Percentiles rank a stretch among this genome's conserved stretches.
phyloP scores from a whole-genome alignment of 53 echinoderm and acorn worm species.

The Crossaster papposus region DNA sequence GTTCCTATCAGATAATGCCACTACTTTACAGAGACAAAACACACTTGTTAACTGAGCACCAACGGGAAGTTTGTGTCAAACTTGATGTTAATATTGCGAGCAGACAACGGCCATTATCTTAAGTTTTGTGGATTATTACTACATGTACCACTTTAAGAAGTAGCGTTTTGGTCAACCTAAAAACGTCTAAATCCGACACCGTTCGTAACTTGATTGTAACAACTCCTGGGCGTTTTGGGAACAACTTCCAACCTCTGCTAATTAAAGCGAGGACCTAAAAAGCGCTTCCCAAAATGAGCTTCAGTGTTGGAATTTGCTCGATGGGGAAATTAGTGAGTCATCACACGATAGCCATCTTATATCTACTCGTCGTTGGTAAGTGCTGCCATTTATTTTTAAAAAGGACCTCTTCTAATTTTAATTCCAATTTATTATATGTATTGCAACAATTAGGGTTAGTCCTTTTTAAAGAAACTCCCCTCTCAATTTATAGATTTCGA shows the following conservation, averaged over 20 bases:
- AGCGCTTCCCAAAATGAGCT: not conserved
- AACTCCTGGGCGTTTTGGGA: not conserved
- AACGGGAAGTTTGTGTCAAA: not conserved
- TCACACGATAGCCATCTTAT: not conserved
- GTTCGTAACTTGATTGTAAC: too few species aligned
- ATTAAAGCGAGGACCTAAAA: not conserved
- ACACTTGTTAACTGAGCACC: not conserved
- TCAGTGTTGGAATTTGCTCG: not conserved
- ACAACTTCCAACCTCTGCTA: not conserved
- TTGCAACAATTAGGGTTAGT: not conserved
- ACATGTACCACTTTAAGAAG: too few species aligned
- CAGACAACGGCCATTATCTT: not conserved
- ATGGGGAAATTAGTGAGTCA: not conserved
- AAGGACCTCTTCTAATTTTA: not conserved
- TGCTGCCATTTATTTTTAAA: not conserved
- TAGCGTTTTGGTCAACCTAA: too few species aligned
- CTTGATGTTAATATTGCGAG: not conserved
- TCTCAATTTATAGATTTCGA: not conserved
- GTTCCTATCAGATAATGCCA: not conserved
- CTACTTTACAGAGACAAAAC: not conserved
- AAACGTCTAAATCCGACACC: too few species aligned
- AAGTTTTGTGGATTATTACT: too few species aligned
- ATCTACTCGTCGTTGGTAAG: slow-evolving; percentile 15
- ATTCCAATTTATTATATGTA: not conserved
- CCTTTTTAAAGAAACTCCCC: not conserved